Evolutionary conservation across 2,797 vertebrate genomes (phyloP).

Genomic region (Diplodus sargus): DNA sequence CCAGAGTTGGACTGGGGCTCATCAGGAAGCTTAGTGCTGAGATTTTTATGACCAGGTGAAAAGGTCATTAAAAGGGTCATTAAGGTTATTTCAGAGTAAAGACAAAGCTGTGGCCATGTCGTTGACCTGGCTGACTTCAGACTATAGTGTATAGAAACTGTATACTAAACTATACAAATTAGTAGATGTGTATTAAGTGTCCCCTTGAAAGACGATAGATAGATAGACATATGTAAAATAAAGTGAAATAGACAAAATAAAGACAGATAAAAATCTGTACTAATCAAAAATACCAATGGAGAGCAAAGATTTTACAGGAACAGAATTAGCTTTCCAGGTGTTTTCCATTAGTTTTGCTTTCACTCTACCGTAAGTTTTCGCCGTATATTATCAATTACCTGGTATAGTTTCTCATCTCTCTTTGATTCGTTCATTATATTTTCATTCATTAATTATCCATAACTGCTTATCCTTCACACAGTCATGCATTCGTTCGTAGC

Average conservation of each 20-base stretch:
- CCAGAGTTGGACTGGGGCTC: slow-evolving; percentile 62
- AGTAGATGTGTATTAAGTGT: not conserved
- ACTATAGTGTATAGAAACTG: not conserved
- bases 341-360: not conserved
- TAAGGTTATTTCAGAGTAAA: slow-evolving; percentile 46
- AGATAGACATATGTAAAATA: not conserved
- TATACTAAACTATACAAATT: not conserved
- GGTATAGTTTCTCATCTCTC: not conserved
- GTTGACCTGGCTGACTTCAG: slow-evolving; percentile 19
- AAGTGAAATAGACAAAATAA: not conserved
- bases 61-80: slow-evolving; percentile 70
- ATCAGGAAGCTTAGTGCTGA: slow-evolving; percentile 55
- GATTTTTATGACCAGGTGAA: slow-evolving; percentile 71
- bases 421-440: not conserved
- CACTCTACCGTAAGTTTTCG: not conserved
- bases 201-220: not conserved
- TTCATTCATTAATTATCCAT: too few relatives aligned
- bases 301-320: not conserved
- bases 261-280: not conserved
- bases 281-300: not conserved
- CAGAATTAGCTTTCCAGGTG: not conserved
- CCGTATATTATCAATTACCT: not conserved
- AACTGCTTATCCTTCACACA: too few relatives aligned
- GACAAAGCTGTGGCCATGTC: slow-evolving; percentile 24
- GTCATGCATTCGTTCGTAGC: too few relatives aligned